phyloP scores from a whole-genome alignment of 1,140 invertebrate species.

The Cotesia typhae region DNA sequence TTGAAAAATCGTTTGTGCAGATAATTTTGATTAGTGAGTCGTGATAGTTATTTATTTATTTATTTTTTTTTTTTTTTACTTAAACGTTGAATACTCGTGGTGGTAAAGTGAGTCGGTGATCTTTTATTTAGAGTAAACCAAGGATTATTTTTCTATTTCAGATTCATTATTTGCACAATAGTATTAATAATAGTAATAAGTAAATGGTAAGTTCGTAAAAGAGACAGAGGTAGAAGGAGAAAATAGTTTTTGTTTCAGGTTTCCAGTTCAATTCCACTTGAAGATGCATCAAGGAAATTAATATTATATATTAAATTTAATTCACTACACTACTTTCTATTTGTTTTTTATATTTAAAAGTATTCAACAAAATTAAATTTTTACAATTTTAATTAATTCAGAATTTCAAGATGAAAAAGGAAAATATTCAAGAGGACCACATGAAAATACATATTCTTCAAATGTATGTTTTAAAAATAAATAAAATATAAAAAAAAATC shows the following conservation, averaged over 20 bases:
- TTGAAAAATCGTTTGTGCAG: background rate
- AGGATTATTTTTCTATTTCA: background rate
- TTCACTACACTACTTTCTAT: too few relatives aligned
- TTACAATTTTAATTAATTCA: too few relatives aligned
- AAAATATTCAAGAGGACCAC: too few relatives aligned
- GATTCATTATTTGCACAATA: background rate
- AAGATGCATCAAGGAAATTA: background rate
- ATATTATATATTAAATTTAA: background rate
- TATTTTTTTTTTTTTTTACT: background rate
- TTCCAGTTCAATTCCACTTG: background rate
- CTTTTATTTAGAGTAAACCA: background rate
- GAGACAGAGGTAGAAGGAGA: background rate
- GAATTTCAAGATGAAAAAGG: too few relatives aligned
- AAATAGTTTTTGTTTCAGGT: slow-evolving; percentile 1
- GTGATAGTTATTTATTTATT: background rate
- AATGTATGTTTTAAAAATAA: too few relatives aligned
- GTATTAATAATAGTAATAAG: background rate
- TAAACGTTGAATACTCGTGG: background rate
- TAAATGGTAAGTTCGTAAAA: background rate
- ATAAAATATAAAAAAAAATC: too few relatives aligned
- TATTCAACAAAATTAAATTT: too few relatives aligned
- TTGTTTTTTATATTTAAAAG: too few relatives aligned
- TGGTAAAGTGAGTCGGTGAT: slow-evolving; percentile 10
- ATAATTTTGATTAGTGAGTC: background rate
- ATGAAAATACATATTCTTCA: too few relatives aligned